A percentile compares a stretch with the other conserved stretches of the same genome.
These are phyloP conservation scores for Erethizon dorsatum DNA, from an alignment of 2,797 vertebrate genomes.

Conservation along the genomic window DNA sequence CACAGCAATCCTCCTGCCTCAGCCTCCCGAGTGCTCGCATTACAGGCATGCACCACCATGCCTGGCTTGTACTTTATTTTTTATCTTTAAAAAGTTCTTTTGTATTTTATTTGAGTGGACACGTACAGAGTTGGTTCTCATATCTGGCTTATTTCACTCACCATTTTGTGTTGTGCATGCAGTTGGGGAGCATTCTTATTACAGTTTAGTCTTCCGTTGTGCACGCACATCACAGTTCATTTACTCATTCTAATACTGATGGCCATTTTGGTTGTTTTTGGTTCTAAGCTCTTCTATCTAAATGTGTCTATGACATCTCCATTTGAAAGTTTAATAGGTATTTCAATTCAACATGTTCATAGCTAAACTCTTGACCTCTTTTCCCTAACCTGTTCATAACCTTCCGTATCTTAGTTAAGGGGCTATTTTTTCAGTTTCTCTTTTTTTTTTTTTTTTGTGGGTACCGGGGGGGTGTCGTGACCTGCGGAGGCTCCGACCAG, in stretches of 20 bases:
- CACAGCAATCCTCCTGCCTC: too few species aligned
- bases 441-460: too few species aligned
- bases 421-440: background rate
- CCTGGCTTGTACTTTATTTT: background rate
- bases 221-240: too few species aligned
- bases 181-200: background rate
- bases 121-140: background rate
- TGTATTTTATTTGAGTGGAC: background rate
- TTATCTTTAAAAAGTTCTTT: too few species aligned
- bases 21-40: too few species aligned
- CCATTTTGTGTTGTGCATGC: background rate
- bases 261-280: background rate
- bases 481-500: too few species aligned
- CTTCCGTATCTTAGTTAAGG: background rate
- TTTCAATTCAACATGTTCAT: background rate
- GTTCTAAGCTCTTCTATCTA: background rate
- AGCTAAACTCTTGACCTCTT: background rate
- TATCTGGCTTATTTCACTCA: background rate
- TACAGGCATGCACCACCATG: too few species aligned
- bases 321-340: background rate
- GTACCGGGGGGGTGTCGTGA: too few species aligned
- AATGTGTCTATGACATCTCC: background rate
- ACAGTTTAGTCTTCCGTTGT: background rate
- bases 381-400: background rate
- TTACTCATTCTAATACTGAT: too few species aligned